Percentiles rank a stretch among this genome's conserved stretches.
These are phyloP conservation scores for Setophaga coronata DNA, from an alignment of 2,113 vertebrate genomes.

Conservation along the genomic window DNA sequence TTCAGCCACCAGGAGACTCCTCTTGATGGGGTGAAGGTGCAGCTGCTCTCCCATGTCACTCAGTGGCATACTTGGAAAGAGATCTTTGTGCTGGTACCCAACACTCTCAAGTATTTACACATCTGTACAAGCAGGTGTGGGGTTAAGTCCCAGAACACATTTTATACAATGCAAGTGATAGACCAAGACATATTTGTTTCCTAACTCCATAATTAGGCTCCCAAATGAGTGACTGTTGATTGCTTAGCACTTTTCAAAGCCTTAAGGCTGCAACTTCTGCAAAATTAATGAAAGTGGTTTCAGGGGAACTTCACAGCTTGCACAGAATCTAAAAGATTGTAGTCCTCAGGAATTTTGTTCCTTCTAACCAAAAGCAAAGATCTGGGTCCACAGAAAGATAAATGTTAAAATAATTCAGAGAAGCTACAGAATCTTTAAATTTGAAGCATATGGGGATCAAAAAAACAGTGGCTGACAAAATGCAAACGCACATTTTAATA, in stretches of 20 bases:
- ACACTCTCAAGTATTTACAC: neutral
- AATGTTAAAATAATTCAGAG: neutral
- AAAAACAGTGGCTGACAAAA: neutral
- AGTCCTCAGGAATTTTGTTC: neutral
- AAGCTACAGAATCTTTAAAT: neutral
- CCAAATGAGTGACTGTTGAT: slow-evolving; percentile 55
- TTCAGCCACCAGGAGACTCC: neutral
- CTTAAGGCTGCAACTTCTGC: slow-evolving; percentile 55
- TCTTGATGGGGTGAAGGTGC: neutral
- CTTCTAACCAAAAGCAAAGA: neutral
- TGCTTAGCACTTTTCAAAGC: slow-evolving; percentile 62
- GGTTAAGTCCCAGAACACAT: neutral
- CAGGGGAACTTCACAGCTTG: slow-evolving; percentile 45
- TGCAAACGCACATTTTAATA: neutral
- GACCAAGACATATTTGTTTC: slow-evolving; percentile 41
- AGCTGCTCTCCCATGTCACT: neutral
- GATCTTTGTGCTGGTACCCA: neutral
- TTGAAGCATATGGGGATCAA: neutral
- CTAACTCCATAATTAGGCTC: slow-evolving; percentile 49
- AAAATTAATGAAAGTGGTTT: slow-evolving; percentile 56
- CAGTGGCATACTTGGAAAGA: neutral
- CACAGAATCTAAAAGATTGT: neutral
- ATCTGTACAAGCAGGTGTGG: neutral
- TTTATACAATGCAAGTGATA: slow-evolving; percentile 36
- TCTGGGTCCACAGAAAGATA: neutral